Base-by-base conservation (phyloP, 2,797 vertebrate species). In the Enteromius mattozi region DNA sequence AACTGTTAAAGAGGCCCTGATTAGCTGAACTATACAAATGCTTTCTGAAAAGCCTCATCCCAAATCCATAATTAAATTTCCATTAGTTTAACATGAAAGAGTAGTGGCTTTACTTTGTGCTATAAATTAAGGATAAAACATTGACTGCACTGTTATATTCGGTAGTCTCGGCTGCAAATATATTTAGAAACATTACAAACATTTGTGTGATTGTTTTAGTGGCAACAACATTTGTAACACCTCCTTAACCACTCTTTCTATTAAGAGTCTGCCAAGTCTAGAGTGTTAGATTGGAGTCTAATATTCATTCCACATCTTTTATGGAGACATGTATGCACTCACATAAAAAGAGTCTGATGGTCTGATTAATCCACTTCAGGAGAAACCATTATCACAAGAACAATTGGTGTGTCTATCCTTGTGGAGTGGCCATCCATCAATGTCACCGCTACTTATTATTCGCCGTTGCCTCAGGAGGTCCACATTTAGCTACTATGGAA, bases 341-440 rank as follows among this genome's bases (percentile, higher is more conserved):
- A 47, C 79, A 86, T 42, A 84, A 84, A 85, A 86, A 86, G 61
- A 84, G 54, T 83, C 81, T 82, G 82, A 87, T 86, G 88, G 75
- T 85, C 89, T 84, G 88, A 92, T 92, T 94, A 92, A 94, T 92
- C 92, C 90, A 92, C 90, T 92, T 92, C 88, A 91, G 89, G 92
- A 89, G 91, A 93, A 92, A 92, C 92, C 91, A 93, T 93, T 94
- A 93, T 94, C 87, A 92, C 91, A 93, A 94, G 93, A 94, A 93
- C 93, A 95, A 94, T 92, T 92, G 93, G 91, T 69, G 78, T 92
- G 92, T 93, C 93, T 92, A 90, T 93, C 92, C 86, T 90, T 27
- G 83, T 89, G 89, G 90, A 92, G 89, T 30, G 86, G 78, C 90
- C 92, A 94, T 95, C 92, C 90, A 93, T 95, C 94, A 94, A 85